Percentiles rank a stretch among this genome's conserved stretches.
Evolutionary conservation across 2,113 vertebrate genomes (phyloP).

Genomic region (Gymnocephalus cernua): DNA sequence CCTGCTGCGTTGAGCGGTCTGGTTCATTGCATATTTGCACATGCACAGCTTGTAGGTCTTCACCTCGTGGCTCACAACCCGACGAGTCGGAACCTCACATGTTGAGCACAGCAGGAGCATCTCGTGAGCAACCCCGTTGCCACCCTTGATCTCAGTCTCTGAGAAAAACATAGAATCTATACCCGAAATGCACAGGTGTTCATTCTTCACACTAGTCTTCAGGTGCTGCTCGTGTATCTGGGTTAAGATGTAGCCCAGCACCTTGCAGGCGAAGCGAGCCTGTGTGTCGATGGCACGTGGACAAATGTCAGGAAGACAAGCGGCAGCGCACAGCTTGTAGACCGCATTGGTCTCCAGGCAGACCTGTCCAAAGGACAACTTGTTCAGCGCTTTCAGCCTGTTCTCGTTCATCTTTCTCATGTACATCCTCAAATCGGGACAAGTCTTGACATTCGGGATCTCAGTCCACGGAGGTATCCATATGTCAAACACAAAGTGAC

Average conservation of each 20-base stretch:
- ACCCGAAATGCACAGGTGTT: background rate
- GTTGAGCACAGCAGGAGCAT: background rate
- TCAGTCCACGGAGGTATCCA: background rate
- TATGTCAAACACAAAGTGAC: too few relatives aligned
- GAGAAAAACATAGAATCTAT: background rate
- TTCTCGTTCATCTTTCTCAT: background rate
- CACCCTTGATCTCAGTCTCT: background rate
- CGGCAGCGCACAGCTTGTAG: constrained; percentile 7
- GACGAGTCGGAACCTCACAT: background rate
- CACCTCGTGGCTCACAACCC: rapidly evolving
- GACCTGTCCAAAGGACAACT: background rate
- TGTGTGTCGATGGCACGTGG: background rate
- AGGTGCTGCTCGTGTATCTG: background rate
- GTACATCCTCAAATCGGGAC: background rate
- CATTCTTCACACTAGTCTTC: background rate
- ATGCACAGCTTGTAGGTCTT: background rate
- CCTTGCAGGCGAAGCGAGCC: background rate
- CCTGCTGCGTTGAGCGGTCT: background rate
- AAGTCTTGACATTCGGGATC: rapidly evolving
- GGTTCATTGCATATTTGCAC: background rate
- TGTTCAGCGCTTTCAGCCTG: constrained; percentile 1
- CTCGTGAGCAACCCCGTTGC: background rate
- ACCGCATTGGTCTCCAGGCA: constrained; percentile 6
- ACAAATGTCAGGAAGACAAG: constrained; percentile 5
- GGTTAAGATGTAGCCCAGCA: background rate